Evolutionary conservation across 2,888 invertebrate species (phyloP), one percentile per base, ranked within the genome.

Genomic region (Temnothorax ravouxi): DNA sequence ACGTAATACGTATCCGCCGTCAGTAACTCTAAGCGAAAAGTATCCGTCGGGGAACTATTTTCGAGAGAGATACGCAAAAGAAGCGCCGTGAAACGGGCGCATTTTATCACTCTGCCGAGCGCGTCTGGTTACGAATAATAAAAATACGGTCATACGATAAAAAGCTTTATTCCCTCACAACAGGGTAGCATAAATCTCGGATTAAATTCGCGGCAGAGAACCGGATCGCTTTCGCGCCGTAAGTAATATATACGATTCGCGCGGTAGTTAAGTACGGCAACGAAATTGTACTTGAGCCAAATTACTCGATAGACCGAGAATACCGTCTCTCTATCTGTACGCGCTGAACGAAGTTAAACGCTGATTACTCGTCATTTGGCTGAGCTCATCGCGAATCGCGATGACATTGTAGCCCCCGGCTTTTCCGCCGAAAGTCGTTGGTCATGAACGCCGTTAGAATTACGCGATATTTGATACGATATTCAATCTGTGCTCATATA

Each of bases 351-450:
- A 88, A 88, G 80, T 88, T 87, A 89, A 18, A 81, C 79, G 75
- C 74, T 86, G 80, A 89, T 89, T 87, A 88, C 84, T 75, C 83
- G 67, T 84, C 84, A 84, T 89, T 88, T 75, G 75, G 76, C 67
- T 86, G 80, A 34, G 52, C 52, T 56, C 52, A 59, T 44, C 56
- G 82, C 71, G 38, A n/a, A n/a, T n/a, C n/a, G n/a, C n/a, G n/a
- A n/a, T n/a, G n/a, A 71, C 25, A 59, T 66, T 75, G 83, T 84
- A 86, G 56, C 74, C 69, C 69, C 56, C 21, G 21, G 69, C 25
- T 25, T 25, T 1, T 25, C 25, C 25, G 47, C 18, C 21, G 11
- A 21, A 52, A 15, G n/a, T 52, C 34, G 29, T 6, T 64, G 79
- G 38, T 79, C 18, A 69, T n/a, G 6, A 34, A 21, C 11, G 74